phyloP scores from a whole-genome alignment of 2,113 vertebrate genomes.

The Burhinus bistriatus region DNA sequence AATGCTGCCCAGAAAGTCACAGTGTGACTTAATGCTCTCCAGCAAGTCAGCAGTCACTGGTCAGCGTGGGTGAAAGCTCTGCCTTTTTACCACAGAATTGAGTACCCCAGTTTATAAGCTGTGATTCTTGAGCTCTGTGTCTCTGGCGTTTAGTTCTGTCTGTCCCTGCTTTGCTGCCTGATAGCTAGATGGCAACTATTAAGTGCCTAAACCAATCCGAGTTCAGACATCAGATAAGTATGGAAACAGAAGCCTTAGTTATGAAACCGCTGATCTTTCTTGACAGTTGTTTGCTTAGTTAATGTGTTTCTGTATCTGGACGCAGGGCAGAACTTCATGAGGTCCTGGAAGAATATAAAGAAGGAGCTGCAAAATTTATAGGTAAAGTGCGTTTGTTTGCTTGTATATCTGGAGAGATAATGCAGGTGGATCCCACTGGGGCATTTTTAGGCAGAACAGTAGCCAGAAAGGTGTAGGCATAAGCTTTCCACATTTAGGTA shows the following conservation, averaged over 20 bases:
- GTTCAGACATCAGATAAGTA: accelerated
- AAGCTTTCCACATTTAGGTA: background rate
- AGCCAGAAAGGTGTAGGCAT: background rate
- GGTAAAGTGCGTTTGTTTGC: constrained; percentile 74
- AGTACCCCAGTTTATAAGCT: background rate
- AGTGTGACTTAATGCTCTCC: accelerated
- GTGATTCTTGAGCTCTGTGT: background rate
- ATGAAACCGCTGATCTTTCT: background rate
- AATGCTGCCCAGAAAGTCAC: background rate
- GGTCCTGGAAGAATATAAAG: constrained; percentile 89
- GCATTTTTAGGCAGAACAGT: background rate
- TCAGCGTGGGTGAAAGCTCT: background rate
- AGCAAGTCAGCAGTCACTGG: too few species aligned
- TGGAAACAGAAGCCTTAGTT: background rate
- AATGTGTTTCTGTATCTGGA: constrained; percentile 22
- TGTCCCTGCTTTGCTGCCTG: background rate
- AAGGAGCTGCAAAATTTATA: constrained; percentile 90
- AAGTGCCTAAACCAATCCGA: background rate
- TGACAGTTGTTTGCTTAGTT: background rate
- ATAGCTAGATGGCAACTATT: background rate
- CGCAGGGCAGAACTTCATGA: constrained; percentile 90
- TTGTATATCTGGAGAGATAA: background rate
- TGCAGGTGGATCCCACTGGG: background rate
- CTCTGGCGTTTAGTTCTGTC: background rate
- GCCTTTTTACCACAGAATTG: background rate